These are phyloP conservation scores for Rhopalosiphum padi DNA, from an alignment of 1,140 invertebrate species.

Conservation along the genomic window DNA sequence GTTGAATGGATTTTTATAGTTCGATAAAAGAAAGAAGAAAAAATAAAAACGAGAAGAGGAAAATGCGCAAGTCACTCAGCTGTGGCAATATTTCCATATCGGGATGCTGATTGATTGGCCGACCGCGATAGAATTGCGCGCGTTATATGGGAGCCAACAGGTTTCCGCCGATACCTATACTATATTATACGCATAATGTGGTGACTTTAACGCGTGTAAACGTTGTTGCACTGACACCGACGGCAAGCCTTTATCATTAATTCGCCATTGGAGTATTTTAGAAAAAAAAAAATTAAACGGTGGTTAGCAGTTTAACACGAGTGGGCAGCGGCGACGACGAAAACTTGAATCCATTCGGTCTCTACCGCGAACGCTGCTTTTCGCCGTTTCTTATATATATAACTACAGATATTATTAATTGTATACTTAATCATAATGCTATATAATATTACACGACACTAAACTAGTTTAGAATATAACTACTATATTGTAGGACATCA, in stretches of 20 bases:
- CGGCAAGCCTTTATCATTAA: neutral
- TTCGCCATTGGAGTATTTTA: neutral
- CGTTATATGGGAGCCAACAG: slow-evolving; percentile 44
- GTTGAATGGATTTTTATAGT: slow-evolving; percentile 36
- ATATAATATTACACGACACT: neutral
- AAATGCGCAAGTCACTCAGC: slow-evolving; percentile 35
- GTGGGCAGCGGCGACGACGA: too few species aligned
- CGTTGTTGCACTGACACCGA: neutral
- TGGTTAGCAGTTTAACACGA: too few species aligned
- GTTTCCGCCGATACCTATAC: slow-evolving; percentile 11
- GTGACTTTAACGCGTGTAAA: slow-evolving; percentile 47
- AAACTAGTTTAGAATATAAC: neutral
- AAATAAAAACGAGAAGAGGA: neutral
- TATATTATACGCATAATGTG: neutral
- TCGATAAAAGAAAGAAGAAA: neutral
- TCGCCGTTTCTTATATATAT: too few species aligned
- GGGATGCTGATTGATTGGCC: slow-evolving; percentile 44
- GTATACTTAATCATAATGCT: too few species aligned
- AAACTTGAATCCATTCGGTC: too few species aligned
- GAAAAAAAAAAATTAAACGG: neutral
- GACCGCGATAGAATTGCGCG: slow-evolving; percentile 16
- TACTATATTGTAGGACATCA: neutral
- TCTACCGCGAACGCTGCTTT: too few species aligned
- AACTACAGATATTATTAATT: too few species aligned
- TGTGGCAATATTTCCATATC: slow-evolving; percentile 40